Evolutionary conservation across 2,797 vertebrate species (phyloP).

Genomic region (Sebastes vulpes): DNA sequence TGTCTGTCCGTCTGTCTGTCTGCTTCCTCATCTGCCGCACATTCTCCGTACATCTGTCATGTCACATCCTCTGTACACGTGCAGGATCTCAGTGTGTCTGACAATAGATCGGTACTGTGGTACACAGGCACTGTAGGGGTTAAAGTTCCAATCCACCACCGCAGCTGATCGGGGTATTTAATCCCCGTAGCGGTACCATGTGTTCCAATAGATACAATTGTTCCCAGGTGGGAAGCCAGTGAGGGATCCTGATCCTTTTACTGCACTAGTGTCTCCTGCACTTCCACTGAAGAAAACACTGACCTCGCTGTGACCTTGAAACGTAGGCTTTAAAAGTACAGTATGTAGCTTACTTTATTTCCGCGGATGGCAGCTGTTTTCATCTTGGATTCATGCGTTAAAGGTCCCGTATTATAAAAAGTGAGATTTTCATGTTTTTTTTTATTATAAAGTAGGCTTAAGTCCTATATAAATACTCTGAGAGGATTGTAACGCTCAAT

Average conservation of each 20-base stretch:
- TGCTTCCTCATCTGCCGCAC: slow-evolving; percentile 6
- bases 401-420: no score
- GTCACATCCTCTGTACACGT: neutral
- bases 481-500: no score
- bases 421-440: no score
- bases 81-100: neutral
- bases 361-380: neutral
- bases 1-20: slow-evolving; percentile 6
- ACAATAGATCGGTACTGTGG: neutral
- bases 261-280: neutral
- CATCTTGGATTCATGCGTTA: neutral
- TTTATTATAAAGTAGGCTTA: no score
- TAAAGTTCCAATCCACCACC: neutral
- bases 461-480: no score
- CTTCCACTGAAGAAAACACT: neutral
- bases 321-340: neutral
- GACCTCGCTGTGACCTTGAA: neutral
- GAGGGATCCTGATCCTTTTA: neutral
- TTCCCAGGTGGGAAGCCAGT: neutral
- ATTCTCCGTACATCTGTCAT: neutral
- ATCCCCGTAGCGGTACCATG: neutral
- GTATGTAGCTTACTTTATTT: neutral
- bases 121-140: neutral
- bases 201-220: neutral
- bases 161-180: neutral